Evolutionary conservation across 2,113 vertebrate species (phyloP).

Genomic region (Lycaon pictus): DNA sequence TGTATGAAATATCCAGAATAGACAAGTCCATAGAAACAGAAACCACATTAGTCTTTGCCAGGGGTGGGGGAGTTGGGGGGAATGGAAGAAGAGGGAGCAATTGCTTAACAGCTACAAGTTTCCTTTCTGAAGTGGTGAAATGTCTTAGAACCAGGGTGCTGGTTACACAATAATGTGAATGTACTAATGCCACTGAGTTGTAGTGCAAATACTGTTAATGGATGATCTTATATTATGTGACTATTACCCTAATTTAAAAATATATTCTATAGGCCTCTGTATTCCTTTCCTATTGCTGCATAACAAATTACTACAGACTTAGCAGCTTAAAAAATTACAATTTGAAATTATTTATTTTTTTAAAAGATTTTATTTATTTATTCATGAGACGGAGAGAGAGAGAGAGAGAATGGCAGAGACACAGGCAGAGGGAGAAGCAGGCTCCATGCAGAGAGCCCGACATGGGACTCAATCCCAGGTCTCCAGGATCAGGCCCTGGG

Average conservation of each 20-base stretch:
- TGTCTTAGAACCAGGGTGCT: neutral
- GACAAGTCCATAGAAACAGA: neutral
- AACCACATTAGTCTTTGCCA: neutral
- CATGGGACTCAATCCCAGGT: too few species aligned
- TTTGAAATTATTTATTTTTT: neutral
- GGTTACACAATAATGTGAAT: neutral
- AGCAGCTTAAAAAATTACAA: neutral
- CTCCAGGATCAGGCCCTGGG: too few species aligned
- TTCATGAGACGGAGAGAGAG: too few species aligned
- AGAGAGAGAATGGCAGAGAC: too few species aligned
- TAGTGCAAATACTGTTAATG: neutral
- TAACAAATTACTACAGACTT: neutral
- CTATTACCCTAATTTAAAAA: conserved; percentile 1
- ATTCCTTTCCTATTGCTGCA: neutral
- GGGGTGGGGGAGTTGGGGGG: fast-evolving
- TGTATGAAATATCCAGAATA: neutral
- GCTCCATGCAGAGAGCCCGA: too few species aligned
- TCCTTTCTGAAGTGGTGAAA: neutral
- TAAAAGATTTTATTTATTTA: neutral
- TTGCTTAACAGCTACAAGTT: neutral
- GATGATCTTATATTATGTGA: neutral
- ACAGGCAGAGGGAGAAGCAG: too few species aligned
- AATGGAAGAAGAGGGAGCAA: neutral
- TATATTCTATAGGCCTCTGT: neutral
- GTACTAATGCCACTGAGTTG: neutral